Evolutionary conservation across 2,888 invertebrate genomes (phyloP).

Genomic region (Orgyia antiqua): DNA sequence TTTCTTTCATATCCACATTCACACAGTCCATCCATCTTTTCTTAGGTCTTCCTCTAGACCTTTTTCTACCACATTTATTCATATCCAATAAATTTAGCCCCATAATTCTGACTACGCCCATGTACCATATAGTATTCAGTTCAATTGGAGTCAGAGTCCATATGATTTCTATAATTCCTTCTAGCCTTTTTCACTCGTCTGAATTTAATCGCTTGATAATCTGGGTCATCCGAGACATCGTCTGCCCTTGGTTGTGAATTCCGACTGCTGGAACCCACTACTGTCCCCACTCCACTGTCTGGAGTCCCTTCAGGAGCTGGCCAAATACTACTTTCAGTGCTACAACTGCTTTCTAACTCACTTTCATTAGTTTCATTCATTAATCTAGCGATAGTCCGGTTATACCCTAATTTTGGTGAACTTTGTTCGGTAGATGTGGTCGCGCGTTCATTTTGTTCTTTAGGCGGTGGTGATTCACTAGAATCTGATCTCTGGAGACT

Average conservation of each 20-base stretch:
- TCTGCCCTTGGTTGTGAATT: constrained; percentile 37
- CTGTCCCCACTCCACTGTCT: constrained; percentile 61
- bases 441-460: constrained; percentile 36
- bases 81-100: too few relatives aligned
- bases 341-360: constrained; percentile 70
- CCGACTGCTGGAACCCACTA: constrained; percentile 51
- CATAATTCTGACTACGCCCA: too few relatives aligned
- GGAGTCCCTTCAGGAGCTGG: constrained; percentile 46
- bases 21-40: too few relatives aligned
- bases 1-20: too few relatives aligned
- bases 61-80: too few relatives aligned
- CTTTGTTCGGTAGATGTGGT: constrained; percentile 40
- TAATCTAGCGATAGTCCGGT: constrained; percentile 57
- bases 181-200: constrained; percentile 79
- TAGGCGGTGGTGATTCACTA: constrained; percentile 61
- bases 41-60: too few relatives aligned
- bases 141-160: constrained; percentile 82
- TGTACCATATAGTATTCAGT: constrained; percentile 34
- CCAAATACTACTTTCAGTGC: constrained; percentile 59
- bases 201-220: constrained; percentile 72
- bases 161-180: constrained; percentile 80
- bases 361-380: constrained; percentile 74
- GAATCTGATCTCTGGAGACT: constrained; percentile 56
- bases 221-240: constrained; percentile 63
- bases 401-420: constrained; percentile 44